Evolutionary conservation across 64 coral and sea anemone species (phyloP), one percentile per base, ranked within the genome.

Genomic region (Hydrozoanthus tunicans): DNA sequence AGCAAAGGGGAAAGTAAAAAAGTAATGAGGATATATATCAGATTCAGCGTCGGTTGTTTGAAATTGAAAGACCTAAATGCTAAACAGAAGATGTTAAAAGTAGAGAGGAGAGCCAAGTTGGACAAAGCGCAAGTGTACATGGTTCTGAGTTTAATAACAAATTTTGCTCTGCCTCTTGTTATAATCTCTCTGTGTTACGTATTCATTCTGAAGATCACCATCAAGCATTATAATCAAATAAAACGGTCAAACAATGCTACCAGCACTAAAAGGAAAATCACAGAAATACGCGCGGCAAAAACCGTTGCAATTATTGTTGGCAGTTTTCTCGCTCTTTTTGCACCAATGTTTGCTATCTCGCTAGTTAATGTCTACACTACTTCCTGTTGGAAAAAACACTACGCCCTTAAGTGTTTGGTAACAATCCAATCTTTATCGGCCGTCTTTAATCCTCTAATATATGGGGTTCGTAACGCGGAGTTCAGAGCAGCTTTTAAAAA

Each of bases 371-470:
- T 25, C 14, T 85, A 57, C 10, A 26, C 0, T 6, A 65, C 8
- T 4, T 63, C 64, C 11, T 58, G 82, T 20, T 85, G 82, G 82
- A 9, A 32, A 26, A 11, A 27, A 3, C 14, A 69, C 13, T 13
- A 17, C 7, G 51, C 53, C 4, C 8, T 57, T 24, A 85, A 15
- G 43, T 4, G 23, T n/a, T 56, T 71, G 7, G 82, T 54, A 5
- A 9, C n/a, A 4, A 6, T 27, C 9, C 54, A 53, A 13, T 85
- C 82, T 8, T 51, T 85, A 15, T 85, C 64, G 4, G 82, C 65
- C 3, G 54, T 85, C 25, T 17, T 85, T 9, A 85, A 85, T 20
- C 82, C 82, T 70, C 25, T 85, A 53, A 70, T 85, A 85, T 85
- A 85, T 52, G 82, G 15, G 56, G 51, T 43, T 12, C 64, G 82